These are phyloP conservation scores for Triplophysa siluroides DNA, from an alignment of 2,113 vertebrate species.

Conservation along the genomic window DNA sequence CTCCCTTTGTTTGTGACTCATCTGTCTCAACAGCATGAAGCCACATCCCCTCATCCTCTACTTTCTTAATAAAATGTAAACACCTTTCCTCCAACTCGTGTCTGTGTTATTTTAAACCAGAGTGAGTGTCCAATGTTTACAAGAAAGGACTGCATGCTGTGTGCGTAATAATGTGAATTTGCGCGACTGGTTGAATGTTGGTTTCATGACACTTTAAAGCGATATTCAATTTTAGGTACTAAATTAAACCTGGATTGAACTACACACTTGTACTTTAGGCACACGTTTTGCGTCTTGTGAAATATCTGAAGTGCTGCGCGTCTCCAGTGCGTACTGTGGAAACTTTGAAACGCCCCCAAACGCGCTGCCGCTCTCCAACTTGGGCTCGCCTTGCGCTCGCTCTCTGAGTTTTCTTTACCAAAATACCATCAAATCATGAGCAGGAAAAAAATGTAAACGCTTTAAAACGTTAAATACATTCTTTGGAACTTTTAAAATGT, in stretches of 20 bases:
- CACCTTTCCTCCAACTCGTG: not conserved
- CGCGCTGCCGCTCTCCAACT: not conserved
- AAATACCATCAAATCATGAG: not conserved
- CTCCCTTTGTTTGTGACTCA: constrained; percentile 24
- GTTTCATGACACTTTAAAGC: too few relatives aligned
- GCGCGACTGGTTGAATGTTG: not conserved
- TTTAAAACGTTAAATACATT: not conserved
- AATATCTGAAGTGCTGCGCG: not conserved
- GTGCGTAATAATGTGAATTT: not conserved
- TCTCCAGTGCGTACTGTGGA: not conserved
- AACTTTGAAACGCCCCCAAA: constrained; percentile 19
- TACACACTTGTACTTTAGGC: not conserved
- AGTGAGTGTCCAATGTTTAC: not conserved
- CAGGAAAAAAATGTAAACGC: not conserved
- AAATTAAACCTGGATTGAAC: too few relatives aligned
- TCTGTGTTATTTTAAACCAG: not conserved
- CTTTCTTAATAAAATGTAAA: not conserved
- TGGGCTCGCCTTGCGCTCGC: not conserved
- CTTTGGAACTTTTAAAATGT: constrained; percentile 58
- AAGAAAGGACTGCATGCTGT: not conserved
- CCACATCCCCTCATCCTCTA: not conserved
- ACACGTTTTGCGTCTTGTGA: not conserved
- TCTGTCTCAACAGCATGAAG: constrained; percentile 12
- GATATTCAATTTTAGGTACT: too few relatives aligned
- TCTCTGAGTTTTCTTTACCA: not conserved